These are phyloP conservation scores for Brachionus rotundiformis DNA, from an alignment of 1,140 invertebrate genomes.

Conservation along the genomic window DNA sequence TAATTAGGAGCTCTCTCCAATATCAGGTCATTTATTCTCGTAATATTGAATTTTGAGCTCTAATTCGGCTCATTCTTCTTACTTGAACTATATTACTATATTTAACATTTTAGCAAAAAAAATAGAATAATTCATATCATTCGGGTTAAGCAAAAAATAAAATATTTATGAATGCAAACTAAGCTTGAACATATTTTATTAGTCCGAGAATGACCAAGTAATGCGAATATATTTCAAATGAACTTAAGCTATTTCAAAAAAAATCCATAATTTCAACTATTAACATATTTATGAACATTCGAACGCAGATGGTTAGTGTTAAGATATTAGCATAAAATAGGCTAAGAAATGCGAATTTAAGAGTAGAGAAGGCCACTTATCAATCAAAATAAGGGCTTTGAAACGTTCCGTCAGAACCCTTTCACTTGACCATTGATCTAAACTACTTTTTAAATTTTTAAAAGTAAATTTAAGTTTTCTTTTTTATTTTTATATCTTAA, in stretches of 20 bases:
- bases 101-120: conserved; percentile 29
- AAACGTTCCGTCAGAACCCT: not conserved
- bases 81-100: not conserved
- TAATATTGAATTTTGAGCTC: not conserved
- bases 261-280: conserved; percentile 41
- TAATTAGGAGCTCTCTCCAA: not conserved
- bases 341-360: not conserved
- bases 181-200: conserved; percentile 35
- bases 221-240: conserved; percentile 24
- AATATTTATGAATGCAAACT: conserved; percentile 38
- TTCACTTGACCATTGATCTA: not conserved
- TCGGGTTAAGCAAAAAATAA: conserved; percentile 22
- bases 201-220: conserved; percentile 9
- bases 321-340: conserved; percentile 45
- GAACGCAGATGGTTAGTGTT: conserved; percentile 32
- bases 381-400: not conserved
- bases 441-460: not conserved
- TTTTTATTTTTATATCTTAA: not conserved
- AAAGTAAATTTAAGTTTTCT: no score
- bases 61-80: not conserved
- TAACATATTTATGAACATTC: conserved; percentile 38
- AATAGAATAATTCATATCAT: conserved; percentile 31
- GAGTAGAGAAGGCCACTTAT: not conserved
- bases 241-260: conserved; percentile 4
- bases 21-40: not conserved